Evolutionary conservation across 1,140 invertebrate genomes (phyloP).

Genomic region (Ostrea denselamellosa): DNA sequence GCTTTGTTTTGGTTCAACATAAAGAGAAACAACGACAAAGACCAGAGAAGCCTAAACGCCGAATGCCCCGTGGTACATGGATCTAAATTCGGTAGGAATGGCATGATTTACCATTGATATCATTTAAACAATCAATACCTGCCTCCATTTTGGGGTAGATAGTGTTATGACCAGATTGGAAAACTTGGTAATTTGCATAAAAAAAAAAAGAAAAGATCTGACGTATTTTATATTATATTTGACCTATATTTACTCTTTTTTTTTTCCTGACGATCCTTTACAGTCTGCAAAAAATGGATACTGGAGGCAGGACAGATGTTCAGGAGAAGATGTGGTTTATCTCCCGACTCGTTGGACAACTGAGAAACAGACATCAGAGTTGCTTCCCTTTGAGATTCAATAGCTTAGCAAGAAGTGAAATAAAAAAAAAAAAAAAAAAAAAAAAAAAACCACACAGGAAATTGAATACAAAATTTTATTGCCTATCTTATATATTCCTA

Average conservation of each 20-base stretch:
- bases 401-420: neutral
- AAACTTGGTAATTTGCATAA: too few species aligned
- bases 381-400: neutral
- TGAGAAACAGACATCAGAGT: neutral
- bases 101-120: too few species aligned
- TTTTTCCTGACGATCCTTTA: neutral
- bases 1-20: conserved; percentile 17
- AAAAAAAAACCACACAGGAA: too few species aligned
- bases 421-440: too few species aligned
- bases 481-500: neutral
- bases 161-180: too few species aligned
- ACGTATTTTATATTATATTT: too few species aligned
- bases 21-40: neutral
- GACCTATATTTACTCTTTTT: too few species aligned
- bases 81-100: neutral
- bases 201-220: too few species aligned
- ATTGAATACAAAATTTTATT: neutral
- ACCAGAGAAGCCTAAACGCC: neutral
- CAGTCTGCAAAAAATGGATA: conserved; percentile 16
- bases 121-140: too few species aligned
- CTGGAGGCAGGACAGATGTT: neutral
- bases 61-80: neutral
- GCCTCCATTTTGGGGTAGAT: too few species aligned
- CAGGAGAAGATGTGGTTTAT: conserved; percentile 8
- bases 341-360: neutral